phyloP scores from a whole-genome alignment of 64 coral and sea anemone species.

The Catalaphyllia jardinei region DNA sequence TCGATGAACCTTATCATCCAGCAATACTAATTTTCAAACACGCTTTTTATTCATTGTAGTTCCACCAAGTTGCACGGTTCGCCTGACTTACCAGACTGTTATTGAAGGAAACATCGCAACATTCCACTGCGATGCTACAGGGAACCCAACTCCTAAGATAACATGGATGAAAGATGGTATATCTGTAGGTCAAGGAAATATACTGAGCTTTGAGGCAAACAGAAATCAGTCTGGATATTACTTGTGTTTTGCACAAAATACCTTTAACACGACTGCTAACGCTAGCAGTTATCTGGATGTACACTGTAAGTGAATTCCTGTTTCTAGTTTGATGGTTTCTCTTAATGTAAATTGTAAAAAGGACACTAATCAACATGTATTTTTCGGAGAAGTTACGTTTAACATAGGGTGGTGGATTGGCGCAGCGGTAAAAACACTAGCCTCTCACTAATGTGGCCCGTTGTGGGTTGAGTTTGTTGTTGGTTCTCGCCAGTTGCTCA shows the following conservation, averaged over 20 bases:
- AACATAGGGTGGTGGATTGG: no score
- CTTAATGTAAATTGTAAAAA: no score
- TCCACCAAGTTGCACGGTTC: not conserved
- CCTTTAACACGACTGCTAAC: not conserved
- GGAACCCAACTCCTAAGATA: not conserved
- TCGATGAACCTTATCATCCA: no score
- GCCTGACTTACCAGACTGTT: not conserved
- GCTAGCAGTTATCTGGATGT: slow-evolving; percentile 1
- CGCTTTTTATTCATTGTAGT: not conserved
- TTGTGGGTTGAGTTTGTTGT: no score
- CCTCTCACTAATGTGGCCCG: no score
- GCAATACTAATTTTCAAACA: no score
- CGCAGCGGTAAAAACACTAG: no score
- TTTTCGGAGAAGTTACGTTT: no score
- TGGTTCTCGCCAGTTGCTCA: no score
- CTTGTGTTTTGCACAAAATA: slow-evolving; percentile 7
- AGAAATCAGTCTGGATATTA: slow-evolving; percentile 7
- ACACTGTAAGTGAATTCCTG: not conserved
- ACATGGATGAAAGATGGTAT: slow-evolving; percentile 18
- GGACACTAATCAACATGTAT: no score
- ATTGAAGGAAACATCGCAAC: not conserved
- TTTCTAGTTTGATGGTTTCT: not conserved
- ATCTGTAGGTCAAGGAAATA: not conserved
- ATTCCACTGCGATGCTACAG: not conserved
- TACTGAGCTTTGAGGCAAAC: not conserved